Conservation (phyloP, 2,888 invertebrate genomes). For the Glyphotaelius pellucidus region DNA sequence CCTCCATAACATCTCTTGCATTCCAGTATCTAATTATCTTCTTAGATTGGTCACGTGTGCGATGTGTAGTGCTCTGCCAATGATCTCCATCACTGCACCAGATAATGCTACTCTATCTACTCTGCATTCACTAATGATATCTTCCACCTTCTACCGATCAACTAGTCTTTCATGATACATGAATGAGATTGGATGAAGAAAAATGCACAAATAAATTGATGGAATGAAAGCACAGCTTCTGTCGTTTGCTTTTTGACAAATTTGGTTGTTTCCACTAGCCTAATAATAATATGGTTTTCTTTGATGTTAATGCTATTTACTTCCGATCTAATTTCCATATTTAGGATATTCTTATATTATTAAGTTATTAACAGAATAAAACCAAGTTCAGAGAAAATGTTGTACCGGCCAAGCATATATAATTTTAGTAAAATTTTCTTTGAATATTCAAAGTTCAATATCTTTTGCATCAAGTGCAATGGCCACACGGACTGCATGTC, state of each 20-base stretch:
- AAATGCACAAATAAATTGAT: neutral
- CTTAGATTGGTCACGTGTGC: neutral
- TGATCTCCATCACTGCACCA: neutral
- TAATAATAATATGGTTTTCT: neutral
- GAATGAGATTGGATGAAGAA: neutral
- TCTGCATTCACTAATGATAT: neutral
- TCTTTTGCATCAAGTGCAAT: neutral
- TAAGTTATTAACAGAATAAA: neutral
- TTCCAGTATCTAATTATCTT: neutral
- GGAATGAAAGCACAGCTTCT: no score
- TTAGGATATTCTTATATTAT: no score
- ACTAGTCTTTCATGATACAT: neutral
- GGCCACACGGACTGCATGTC: conserved; percentile 1
- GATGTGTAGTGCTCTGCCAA: neutral
- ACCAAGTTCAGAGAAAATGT: neutral
- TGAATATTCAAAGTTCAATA: neutral
- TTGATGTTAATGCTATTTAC: neutral
- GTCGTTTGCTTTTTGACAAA: no score
- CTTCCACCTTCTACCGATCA: neutral
- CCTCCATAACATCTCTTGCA: neutral
- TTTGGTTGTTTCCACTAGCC: neutral
- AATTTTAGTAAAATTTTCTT: neutral
- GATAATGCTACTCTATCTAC: neutral
- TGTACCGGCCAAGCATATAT: neutral
- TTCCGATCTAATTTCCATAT: neutral